phyloP scores from a whole-genome alignment of 2,113 vertebrate species.

The Tetrax tetrax region DNA sequence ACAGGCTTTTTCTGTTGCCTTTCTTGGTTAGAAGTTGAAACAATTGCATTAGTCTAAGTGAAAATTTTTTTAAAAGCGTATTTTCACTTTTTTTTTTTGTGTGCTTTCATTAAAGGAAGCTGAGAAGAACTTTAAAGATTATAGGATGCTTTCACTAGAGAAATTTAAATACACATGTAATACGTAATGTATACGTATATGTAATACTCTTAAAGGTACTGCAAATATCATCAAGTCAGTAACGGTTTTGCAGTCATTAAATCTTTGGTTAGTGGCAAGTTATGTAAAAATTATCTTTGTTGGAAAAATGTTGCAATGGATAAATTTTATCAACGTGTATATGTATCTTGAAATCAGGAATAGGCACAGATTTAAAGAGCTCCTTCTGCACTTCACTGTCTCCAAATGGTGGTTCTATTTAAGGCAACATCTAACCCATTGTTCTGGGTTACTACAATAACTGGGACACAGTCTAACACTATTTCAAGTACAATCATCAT shows the following conservation, averaged over 20 bases:
- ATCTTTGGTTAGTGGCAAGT: background rate
- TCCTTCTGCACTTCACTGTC: background rate
- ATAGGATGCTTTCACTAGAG: background rate
- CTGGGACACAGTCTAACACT: slow-evolving; percentile 2
- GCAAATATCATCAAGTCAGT: background rate
- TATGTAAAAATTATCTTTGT: background rate
- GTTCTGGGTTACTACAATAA: slow-evolving; percentile 36
- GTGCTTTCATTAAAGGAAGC: background rate
- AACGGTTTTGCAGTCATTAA: background rate
- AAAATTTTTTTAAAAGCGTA: background rate
- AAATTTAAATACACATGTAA: background rate
- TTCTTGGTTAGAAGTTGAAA: background rate
- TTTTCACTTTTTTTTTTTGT: background rate
- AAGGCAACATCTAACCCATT: slow-evolving; percentile 10
- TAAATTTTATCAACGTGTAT: background rate
- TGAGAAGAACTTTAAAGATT: background rate
- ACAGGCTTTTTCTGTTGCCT: background rate
- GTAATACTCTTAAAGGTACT: background rate
- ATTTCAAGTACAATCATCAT: background rate
- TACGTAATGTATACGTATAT: too few species aligned
- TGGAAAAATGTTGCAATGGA: background rate
- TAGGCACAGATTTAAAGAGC: background rate
- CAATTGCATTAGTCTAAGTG: background rate
- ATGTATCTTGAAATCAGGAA: background rate
- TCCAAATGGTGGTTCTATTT: background rate